Conservation (phyloP, 2,797 vertebrate species). For the Pseudochirops corinnae region DNA sequence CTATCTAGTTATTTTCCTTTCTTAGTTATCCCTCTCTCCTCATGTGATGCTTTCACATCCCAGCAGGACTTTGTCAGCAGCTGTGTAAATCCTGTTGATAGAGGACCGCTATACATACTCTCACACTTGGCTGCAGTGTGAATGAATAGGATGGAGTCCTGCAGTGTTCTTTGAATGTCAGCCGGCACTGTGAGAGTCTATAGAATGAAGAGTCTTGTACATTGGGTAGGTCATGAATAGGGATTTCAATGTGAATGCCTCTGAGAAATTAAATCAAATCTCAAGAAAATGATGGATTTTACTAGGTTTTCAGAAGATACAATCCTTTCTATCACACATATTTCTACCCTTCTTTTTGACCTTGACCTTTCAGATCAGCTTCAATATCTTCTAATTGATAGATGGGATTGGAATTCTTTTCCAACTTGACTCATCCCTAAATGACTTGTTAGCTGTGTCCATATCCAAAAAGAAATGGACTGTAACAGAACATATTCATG, state of each 20-base stretch:
- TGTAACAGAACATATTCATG: neutral
- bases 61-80: slow-evolving; percentile 20
- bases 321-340: slow-evolving; percentile 46
- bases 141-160: neutral
- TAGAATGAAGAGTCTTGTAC: slow-evolving; percentile 1
- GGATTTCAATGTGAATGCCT: slow-evolving; percentile 43
- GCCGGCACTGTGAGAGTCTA: neutral
- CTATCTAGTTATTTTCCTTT: slow-evolving; percentile 7
- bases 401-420: slow-evolving; percentile 40
- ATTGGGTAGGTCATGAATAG: neutral
- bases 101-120: neutral
- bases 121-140: neutral
- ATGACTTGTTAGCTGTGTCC: slow-evolving; percentile 11
- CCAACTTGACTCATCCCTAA: slow-evolving; percentile 46
- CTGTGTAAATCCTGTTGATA: slow-evolving; percentile 3
- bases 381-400: slow-evolving; percentile 43
- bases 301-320: slow-evolving; percentile 33
- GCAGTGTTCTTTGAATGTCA: slow-evolving; percentile 21
- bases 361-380: slow-evolving; percentile 14
- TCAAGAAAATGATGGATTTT: slow-evolving; percentile 35
- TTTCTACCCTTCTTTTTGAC: slow-evolving; percentile 5
- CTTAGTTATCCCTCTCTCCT: slow-evolving; percentile 20
- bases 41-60: slow-evolving; percentile 13
- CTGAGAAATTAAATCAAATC: slow-evolving; percentile 55
- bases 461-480: slow-evolving; percentile 1